Base-by-base conservation (phyloP, 2,888 invertebrate species). In the Carabus problematicus region DNA sequence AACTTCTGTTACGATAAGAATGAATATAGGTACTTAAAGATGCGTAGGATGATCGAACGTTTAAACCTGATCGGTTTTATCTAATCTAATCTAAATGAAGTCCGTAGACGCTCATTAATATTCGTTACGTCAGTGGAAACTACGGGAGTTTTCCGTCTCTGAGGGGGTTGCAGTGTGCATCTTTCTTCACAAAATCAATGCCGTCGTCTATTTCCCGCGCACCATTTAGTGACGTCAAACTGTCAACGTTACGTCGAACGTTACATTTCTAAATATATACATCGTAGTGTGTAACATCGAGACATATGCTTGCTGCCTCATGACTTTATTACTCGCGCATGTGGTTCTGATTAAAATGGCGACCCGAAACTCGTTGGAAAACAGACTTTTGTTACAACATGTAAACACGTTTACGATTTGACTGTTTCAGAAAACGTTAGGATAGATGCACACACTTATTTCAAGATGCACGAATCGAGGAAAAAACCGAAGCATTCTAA, bases 341-440 rank as follows among this genome's bases (percentile, higher is more conserved):
- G 73, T 73, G 73, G 71, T 73, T 68, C 73, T 72, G 73, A 73
- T 74, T 73, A 72, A 73, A 72, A 72, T 60, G 60, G 60, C 16
- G 18, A 52, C 52, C 18, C n/a, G 45, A 19, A 19, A 1, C n/a
- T 16, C n/a, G n/a, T 18, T 16, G 16, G 19, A 52, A 52, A 52
- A 4, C 12, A 52, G 56, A 39, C 56, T 18, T 56, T 56, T 56
- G 39, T 56, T 39, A 8, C 18, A 19, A n/a, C 19, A 56, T 56
- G 56, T 56, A 56, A 56, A 56, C 56, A 18, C 18, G 12, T 56
- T 56, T 56, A 56, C n/a, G 56, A 56, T 56, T 56, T 18, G 12
- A 56, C 52, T 52, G 52, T 52, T 52, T 52, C 2, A 18, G 9
- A 52, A 9, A 6, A 19, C 8, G 19, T 52, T 14, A 4, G 9